A percentile compares a stretch with the other conserved stretches of the same genome.
Evolutionary conservation across 1,140 invertebrate species (phyloP).

Genomic region (Anoplolepis gracilipes): DNA sequence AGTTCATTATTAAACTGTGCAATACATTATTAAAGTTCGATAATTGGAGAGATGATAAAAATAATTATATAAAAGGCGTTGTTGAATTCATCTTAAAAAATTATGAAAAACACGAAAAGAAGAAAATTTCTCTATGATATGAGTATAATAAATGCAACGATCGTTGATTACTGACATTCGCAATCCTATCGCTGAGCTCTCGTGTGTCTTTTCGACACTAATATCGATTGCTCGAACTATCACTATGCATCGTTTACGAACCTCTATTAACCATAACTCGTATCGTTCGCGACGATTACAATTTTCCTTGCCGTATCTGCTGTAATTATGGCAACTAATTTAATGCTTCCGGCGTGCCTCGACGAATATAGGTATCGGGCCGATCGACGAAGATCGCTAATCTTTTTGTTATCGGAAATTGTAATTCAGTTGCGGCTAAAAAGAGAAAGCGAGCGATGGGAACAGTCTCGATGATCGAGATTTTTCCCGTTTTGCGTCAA

Average conservation of each 20-base stretch:
- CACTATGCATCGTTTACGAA: slow-evolving; percentile 33
- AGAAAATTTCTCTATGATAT: background rate
- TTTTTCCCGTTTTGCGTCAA: slow-evolving; percentile 24
- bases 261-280: slow-evolving; percentile 34
- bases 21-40: no score
- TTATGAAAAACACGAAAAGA: no score
- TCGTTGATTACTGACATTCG: background rate
- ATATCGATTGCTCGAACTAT: slow-evolving; percentile 35
- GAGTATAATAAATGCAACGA: background rate
- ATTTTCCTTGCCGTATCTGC: slow-evolving; percentile 53
- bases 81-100: no score
- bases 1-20: no score
- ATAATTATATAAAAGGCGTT: no score
- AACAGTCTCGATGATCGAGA: slow-evolving; percentile 12
- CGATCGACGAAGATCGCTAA: slow-evolving; percentile 59
- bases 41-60: no score
- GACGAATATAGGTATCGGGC: slow-evolving; percentile 53
- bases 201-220: slow-evolving; percentile 23
- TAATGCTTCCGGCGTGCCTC: slow-evolving; percentile 55
- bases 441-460: background rate
- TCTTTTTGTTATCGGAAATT: slow-evolving; percentile 61
- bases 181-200: background rate
- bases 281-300: slow-evolving; percentile 44
- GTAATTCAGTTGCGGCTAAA: slow-evolving; percentile 43
- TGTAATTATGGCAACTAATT: slow-evolving; percentile 64